Evolutionary conservation across 2,113 vertebrate genomes (phyloP).

Genomic region (Apteryx owenii): DNA sequence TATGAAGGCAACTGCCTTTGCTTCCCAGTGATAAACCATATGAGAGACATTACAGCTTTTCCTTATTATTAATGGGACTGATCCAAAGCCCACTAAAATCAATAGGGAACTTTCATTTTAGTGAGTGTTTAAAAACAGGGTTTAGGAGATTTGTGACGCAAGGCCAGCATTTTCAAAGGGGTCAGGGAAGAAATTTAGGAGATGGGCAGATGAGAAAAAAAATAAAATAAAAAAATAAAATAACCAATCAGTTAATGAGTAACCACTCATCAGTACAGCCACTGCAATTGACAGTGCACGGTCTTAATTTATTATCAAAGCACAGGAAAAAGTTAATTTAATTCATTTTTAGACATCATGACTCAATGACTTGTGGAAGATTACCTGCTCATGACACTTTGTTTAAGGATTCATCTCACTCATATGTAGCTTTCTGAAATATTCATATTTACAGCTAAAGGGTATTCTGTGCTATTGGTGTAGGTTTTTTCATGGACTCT

Average conservation of each 20-base stretch:
- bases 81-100: constrained; percentile 23
- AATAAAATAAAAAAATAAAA: accelerated
- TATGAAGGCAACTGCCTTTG: background rate
- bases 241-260: background rate
- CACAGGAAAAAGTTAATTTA: background rate
- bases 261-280: background rate
- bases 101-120: background rate
- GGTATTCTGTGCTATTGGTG: background rate
- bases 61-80: constrained; percentile 21
- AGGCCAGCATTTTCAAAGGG: background rate
- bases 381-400: background rate
- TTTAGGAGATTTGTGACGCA: background rate
- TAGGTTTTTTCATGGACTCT: background rate
- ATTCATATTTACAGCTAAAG: background rate
- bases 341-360: background rate
- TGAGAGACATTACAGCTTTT: constrained; percentile 29
- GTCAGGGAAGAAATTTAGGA: background rate
- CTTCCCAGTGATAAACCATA: constrained; percentile 10
- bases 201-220: background rate
- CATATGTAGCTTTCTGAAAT: background rate
- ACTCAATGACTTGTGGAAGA: background rate
- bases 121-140: background rate
- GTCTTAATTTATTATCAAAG: background rate
- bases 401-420: background rate
- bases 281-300: background rate